Evolutionary conservation across 2,888 invertebrate species (phyloP).

Genomic region (Holacanthella duospinosa): DNA sequence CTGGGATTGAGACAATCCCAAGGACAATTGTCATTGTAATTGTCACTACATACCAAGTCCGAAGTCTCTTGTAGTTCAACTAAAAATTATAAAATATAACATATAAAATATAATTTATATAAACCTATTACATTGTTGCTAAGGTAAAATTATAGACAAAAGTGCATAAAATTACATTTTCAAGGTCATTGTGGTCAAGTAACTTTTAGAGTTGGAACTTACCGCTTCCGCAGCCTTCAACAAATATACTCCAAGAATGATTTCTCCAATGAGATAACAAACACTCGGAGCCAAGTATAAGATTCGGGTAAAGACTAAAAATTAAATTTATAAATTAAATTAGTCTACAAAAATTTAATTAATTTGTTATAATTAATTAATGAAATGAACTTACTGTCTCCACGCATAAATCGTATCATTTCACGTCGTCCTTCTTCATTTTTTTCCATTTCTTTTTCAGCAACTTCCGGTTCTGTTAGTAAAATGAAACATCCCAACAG

Average conservation of each 20-base stretch:
- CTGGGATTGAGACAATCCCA: not conserved
- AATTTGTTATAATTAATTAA: not conserved
- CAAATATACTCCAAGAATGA: slow-evolving; percentile 1
- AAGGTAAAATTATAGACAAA: not conserved
- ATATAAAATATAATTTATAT: not conserved
- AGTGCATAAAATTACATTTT: not conserved
- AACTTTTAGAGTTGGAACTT: not conserved
- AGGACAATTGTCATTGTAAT: not conserved
- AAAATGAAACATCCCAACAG: not conserved
- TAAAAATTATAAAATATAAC: not conserved
- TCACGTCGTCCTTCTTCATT: not conserved
- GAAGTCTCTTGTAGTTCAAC: slow-evolving; percentile 6
- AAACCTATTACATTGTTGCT: not conserved
- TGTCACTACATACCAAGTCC: slow-evolving; percentile 6
- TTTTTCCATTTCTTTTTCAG: not conserved
- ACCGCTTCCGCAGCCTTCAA: not conserved
- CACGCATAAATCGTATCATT: not conserved
- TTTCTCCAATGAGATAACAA: slow-evolving; percentile 5
- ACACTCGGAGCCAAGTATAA: not conserved
- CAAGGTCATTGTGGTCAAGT: too few species aligned
- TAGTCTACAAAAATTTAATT: not conserved
- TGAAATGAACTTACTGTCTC: not conserved
- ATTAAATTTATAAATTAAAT: not conserved
- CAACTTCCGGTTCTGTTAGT: not conserved
- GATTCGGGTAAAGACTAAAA: not conserved